Percentiles rank a stretch among this genome's conserved stretches.
These are phyloP conservation scores for Autographa pulchrina DNA, from an alignment of 2,888 invertebrate species.

Conservation along the genomic window DNA sequence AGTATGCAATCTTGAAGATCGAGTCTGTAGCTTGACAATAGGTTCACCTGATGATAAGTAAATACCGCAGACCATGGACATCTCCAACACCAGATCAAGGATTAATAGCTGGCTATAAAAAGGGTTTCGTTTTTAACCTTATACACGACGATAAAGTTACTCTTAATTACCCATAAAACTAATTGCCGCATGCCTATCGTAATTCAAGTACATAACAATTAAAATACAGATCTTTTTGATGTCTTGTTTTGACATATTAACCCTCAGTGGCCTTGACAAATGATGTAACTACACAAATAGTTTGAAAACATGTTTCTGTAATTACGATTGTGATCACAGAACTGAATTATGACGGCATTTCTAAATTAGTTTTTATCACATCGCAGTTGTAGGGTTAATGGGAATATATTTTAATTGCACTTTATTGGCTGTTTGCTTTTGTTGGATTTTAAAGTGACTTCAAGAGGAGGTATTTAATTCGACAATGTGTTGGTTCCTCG, in stretches of 20 bases:
- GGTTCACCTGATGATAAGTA: too few relatives aligned
- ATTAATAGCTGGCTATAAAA: too few relatives aligned
- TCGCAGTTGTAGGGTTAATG: slow-evolving; percentile 24
- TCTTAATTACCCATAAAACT: slow-evolving; percentile 23
- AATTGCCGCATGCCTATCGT: slow-evolving; percentile 11
- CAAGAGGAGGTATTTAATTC: too few relatives aligned
- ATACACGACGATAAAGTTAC: neutral
- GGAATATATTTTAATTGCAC: slow-evolving; percentile 19
- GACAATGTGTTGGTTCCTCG: too few relatives aligned
- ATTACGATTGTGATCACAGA: slow-evolving; percentile 21
- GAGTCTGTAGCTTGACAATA: too few relatives aligned
- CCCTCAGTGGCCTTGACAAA: slow-evolving; percentile 35
- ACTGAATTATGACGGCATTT: slow-evolving; percentile 27
- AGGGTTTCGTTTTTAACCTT: too few relatives aligned
- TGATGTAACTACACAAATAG: slow-evolving; percentile 13
- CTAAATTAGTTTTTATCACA: slow-evolving; percentile 15
- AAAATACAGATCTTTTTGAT: slow-evolving; percentile 19
- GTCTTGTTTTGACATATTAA: slow-evolving; percentile 23
- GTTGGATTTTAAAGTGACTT: slow-evolving; percentile 5
- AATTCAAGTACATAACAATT: slow-evolving; percentile 41
- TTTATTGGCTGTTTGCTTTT: slow-evolving; percentile 11
- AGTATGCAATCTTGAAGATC: too few relatives aligned
- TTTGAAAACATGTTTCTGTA: slow-evolving; percentile 26
- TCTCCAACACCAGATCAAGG: too few relatives aligned
- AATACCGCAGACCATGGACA: too few relatives aligned